Evolutionary conservation across 2,797 vertebrate genomes (phyloP).

Genomic region (Poecile montanus): DNA sequence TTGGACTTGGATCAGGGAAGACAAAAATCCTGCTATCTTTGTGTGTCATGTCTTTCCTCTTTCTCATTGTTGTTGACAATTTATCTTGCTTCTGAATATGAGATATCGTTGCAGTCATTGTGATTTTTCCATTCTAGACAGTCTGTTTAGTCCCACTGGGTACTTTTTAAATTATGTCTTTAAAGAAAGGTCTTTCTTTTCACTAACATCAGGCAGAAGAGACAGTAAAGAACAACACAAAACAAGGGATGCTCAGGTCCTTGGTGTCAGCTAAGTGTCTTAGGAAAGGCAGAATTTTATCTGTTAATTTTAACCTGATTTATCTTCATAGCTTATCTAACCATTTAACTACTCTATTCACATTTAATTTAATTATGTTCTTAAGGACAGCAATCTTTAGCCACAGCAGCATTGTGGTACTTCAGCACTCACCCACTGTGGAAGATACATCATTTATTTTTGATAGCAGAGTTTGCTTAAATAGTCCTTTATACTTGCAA

Average conservation of each 20-base stretch:
- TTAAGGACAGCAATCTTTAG: background rate
- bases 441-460: background rate
- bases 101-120: background rate
- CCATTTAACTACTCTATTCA: background rate
- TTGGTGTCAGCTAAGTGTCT: background rate
- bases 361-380: background rate
- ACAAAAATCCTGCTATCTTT: background rate
- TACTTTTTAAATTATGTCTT: background rate
- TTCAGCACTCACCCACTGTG: background rate
- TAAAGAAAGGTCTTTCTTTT: background rate
- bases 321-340: background rate
- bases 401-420: background rate
- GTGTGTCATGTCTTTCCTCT: background rate
- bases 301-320: background rate
- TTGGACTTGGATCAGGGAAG: background rate
- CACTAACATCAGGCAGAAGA: background rate
- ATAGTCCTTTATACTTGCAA: background rate
- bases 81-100: slow-evolving; percentile 12
- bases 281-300: background rate
- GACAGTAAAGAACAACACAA: background rate
- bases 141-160: background rate
- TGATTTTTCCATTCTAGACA: background rate
- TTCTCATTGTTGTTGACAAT: background rate
- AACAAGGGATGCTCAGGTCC: background rate
- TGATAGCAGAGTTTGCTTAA: background rate